Conservation (phyloP, 1,140 invertebrate genomes). For the Ceratoteleas bidentatus region DNA sequence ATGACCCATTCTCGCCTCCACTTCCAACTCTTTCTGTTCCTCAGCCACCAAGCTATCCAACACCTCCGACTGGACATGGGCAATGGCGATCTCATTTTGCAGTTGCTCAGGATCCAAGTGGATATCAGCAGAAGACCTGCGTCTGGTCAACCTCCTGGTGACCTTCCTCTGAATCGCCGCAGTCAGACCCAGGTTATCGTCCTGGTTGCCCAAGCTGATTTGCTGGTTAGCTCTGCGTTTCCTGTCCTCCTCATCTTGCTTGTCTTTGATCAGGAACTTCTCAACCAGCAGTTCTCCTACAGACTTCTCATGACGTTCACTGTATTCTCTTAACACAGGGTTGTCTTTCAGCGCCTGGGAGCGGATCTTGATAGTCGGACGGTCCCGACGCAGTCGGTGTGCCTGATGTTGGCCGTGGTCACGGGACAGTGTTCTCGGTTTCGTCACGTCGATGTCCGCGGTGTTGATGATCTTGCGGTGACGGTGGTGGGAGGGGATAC, state of each 20-base stretch:
- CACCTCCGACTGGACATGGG: conserved; percentile 77
- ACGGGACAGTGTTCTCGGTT: conserved; percentile 77
- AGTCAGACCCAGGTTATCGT: conserved; percentile 26
- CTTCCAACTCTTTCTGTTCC: conserved; percentile 77
- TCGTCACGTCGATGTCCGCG: conserved; percentile 90
- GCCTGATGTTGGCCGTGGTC: conserved; percentile 59
- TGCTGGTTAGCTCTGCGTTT: conserved; percentile 66
- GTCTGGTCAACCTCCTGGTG: conserved; percentile 74
- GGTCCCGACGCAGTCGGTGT: conserved; percentile 71
- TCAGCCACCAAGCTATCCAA: conserved; percentile 79
- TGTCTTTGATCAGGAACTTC: conserved; percentile 88
- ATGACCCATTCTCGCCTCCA: conserved; percentile 70
- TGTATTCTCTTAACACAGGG: conserved; percentile 76
- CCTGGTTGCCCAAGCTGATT: conserved; percentile 57
- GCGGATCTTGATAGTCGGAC: conserved; percentile 77
- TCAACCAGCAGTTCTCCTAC: conserved; percentile 88
- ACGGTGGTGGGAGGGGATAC: conserved; percentile 50
- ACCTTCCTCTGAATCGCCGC: conserved; percentile 69
- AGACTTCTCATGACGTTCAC: conserved; percentile 82
- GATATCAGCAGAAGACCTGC: conserved; percentile 74
- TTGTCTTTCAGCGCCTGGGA: conserved; percentile 80
- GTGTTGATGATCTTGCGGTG: conserved; percentile 88
- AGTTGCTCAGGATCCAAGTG: conserved; percentile 74
- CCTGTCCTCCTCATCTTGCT: conserved; percentile 76
- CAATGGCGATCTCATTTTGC: conserved; percentile 72